Conservation (phyloP, 2,797 vertebrate genomes). For the Galago senegalensis region DNA sequence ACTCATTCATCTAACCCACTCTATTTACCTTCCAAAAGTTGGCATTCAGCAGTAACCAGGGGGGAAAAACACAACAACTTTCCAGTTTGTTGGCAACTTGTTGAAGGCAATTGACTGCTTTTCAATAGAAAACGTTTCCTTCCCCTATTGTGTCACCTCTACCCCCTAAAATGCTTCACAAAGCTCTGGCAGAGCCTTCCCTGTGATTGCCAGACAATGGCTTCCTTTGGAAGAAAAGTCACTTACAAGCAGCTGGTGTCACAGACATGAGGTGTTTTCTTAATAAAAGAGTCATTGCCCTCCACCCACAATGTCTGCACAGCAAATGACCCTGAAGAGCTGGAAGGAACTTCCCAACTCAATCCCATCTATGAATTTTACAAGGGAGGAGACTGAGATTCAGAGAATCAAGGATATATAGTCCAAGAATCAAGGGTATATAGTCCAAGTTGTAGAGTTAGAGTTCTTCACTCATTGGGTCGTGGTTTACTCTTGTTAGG, state of each 20-base stretch:
- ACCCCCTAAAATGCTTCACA: slow-evolving; percentile 39
- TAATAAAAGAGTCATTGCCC: slow-evolving; percentile 28
- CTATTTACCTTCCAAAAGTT: slow-evolving; percentile 51
- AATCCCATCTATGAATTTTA: neutral
- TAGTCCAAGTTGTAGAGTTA: neutral
- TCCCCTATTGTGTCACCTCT: slow-evolving; percentile 73
- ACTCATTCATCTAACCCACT: slow-evolving; percentile 10
- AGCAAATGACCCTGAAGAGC: neutral
- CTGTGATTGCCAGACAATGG: slow-evolving; percentile 29
- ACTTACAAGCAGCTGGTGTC: slow-evolving; percentile 29
- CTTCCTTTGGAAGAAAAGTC: slow-evolving; percentile 62
- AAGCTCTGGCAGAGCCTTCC: slow-evolving; percentile 25
- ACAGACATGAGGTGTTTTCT: slow-evolving; percentile 37
- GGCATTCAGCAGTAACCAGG: slow-evolving; percentile 44
- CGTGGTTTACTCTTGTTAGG: neutral
- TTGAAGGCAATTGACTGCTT: slow-evolving; percentile 74
- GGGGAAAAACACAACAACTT: neutral
- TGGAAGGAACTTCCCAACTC: slow-evolving; percentile 4
- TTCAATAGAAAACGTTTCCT: slow-evolving; percentile 74
- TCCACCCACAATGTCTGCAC: neutral
- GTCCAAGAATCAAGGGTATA: neutral
- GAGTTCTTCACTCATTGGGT: neutral
- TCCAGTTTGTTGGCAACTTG: slow-evolving; percentile 60
- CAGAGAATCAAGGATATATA: neutral
- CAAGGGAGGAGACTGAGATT: neutral